phyloP scores from a whole-genome alignment of 2,113 vertebrate species.

The Varanus komodoensis region DNA sequence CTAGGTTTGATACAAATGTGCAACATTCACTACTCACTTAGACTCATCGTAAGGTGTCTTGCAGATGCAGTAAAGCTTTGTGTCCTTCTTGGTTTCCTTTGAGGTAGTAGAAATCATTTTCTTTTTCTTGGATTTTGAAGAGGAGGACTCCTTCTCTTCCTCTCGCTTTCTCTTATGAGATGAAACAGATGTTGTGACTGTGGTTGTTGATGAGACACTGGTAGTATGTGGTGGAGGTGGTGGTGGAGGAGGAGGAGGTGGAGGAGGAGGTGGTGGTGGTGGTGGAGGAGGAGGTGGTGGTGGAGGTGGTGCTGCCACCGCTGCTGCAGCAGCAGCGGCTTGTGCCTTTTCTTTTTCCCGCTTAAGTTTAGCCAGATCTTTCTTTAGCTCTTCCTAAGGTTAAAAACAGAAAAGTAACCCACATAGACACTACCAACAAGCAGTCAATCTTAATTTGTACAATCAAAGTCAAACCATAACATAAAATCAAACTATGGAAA shows the following conservation, averaged over 20 bases:
- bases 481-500: background rate
- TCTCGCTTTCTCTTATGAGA: conserved; percentile 93
- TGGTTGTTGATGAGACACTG: conserved; percentile 74
- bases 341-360: conserved; percentile 90
- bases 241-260: conserved; percentile 24
- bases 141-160: conserved; percentile 85
- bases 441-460: background rate
- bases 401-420: conserved; percentile 53
- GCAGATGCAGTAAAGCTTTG: conserved; percentile 98
- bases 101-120: conserved; percentile 98
- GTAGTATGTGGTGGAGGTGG: conserved; percentile 60
- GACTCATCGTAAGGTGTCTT: conserved; percentile 98
- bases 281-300: conserved; percentile 64
- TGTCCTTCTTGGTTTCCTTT: conserved; percentile 98
- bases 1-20: background rate
- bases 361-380: conserved; percentile 88
- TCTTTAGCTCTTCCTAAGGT: conserved; percentile 93
- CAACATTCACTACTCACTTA: conserved; percentile 83
- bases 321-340: conserved; percentile 74
- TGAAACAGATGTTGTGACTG: conserved; percentile 64
- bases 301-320: conserved; percentile 37
- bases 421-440: background rate
- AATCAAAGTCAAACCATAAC: background rate
- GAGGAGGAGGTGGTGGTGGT: background rate
- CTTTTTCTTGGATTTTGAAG: conserved; percentile 95